Evolutionary conservation across 53 echinoderm and acorn worm genomes (phyloP).

Genomic region (Apostichopus leukothele): DNA sequence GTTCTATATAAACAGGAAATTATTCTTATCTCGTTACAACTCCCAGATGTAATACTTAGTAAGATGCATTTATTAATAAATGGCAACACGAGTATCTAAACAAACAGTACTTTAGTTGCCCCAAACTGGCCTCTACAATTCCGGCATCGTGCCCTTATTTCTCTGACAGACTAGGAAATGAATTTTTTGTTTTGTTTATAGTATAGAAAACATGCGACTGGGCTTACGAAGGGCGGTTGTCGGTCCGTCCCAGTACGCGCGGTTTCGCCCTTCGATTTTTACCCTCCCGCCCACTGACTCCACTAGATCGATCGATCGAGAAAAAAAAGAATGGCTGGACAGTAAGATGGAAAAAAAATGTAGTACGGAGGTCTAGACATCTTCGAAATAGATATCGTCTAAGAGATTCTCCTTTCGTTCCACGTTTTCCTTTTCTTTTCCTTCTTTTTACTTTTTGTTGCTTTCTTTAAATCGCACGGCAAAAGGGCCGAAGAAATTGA

Average conservation of each 20-base stretch:
- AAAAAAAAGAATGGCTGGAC: not conserved
- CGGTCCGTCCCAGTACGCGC: not conserved
- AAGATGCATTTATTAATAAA: slow-evolving; percentile 33
- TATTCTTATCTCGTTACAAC: slow-evolving; percentile 25
- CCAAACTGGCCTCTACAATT: not conserved
- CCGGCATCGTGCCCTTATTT: slow-evolving; percentile 28
- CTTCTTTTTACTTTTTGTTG: not conserved
- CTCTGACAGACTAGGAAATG: not conserved
- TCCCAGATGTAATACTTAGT: slow-evolving; percentile 12
- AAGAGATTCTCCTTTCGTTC: not conserved
- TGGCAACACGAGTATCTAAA: not conserved
- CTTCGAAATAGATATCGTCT: slow-evolving; percentile 15
- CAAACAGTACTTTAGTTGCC: not conserved
- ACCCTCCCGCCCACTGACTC: not conserved
- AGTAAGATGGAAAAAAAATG: not conserved
- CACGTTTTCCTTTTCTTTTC: not conserved
- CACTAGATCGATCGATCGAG: slow-evolving; percentile 21
- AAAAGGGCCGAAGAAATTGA: slow-evolving; percentile 22
- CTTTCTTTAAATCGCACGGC: not conserved
- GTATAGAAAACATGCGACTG: not conserved
- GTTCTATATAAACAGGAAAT: slow-evolving; percentile 45
- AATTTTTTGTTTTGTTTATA: not conserved
- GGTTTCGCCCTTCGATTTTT: not conserved
- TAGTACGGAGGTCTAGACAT: slow-evolving; percentile 39
- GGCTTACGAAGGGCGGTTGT: not conserved